Conservation (phyloP, 2,888 invertebrate genomes). For the Pterobdella sp. region DNA sequence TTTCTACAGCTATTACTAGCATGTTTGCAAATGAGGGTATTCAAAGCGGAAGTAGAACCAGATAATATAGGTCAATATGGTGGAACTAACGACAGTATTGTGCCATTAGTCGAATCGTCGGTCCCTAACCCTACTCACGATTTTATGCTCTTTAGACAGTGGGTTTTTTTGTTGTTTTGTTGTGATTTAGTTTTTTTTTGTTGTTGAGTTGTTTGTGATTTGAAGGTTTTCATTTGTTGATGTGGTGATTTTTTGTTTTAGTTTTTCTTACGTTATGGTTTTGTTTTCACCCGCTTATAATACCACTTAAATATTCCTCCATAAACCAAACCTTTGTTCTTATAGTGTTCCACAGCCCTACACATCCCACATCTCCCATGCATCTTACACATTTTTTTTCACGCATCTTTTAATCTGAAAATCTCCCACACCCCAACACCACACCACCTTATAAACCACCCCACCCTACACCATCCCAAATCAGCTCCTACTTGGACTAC, state of each 20-base stretch:
- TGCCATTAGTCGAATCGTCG: constrained; percentile 37
- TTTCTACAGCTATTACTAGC: constrained; percentile 77
- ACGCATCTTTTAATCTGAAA: not conserved
- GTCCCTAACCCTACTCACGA: constrained; percentile 72
- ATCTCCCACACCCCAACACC: not conserved
- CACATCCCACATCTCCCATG: not conserved
- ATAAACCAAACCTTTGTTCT: not conserved
- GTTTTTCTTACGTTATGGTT: not conserved
- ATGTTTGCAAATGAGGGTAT: constrained; percentile 76
- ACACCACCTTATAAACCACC: not conserved
- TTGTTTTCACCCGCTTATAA: not conserved
- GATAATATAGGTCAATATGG: constrained; percentile 46
- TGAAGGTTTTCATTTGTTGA: not conserved
- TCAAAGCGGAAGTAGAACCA: constrained; percentile 64
- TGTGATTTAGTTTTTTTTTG: constrained; percentile 9
- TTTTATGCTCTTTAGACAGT: constrained; percentile 61
- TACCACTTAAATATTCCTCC: not conserved
- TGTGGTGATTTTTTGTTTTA: not conserved
- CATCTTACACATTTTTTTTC: not conserved
- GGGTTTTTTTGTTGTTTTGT: constrained; percentile 15
- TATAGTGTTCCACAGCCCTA: not conserved
- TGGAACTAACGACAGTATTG: constrained; percentile 53
- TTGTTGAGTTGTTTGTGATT: not conserved
- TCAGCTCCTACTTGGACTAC: constrained; percentile 79
- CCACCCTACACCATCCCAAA: constrained; percentile 22